Evolutionary conservation across 1,140 invertebrate species (phyloP).

Genomic region (Sycophaga agraensis): DNA sequence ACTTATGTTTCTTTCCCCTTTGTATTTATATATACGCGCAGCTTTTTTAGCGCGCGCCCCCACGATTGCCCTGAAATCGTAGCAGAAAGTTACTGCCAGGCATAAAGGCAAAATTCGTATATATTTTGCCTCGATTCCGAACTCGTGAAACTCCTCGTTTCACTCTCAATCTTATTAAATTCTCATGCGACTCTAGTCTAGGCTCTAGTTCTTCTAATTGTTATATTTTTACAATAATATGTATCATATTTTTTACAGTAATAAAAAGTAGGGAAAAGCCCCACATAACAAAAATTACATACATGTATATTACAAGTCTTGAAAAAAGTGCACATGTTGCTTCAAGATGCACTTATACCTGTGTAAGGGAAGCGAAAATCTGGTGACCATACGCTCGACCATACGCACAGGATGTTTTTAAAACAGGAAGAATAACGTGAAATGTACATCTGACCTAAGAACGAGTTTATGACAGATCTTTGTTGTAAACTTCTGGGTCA

Average conservation of each 20-base stretch:
- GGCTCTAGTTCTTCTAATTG: no score
- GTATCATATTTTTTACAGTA: not conserved
- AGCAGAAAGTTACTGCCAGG: not conserved
- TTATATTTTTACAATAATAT: no score
- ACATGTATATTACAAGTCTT: not conserved
- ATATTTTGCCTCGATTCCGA: not conserved
- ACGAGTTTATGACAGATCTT: not conserved
- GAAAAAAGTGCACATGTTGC: not conserved
- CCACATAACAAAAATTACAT: not conserved
- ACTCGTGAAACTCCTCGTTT: not conserved
- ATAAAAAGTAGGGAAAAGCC: not conserved
- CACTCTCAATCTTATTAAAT: no score
- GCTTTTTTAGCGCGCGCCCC: slow-evolving; percentile 1
- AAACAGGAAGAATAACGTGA: no score
- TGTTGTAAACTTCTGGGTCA: not conserved
- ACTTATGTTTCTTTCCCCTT: slow-evolving; percentile 13
- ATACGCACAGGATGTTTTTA: no score
- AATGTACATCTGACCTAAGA: no score
- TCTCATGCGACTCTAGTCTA: no score
- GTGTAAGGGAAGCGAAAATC: slow-evolving; percentile 1
- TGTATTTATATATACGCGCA: not conserved
- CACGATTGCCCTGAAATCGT: slow-evolving; percentile 1
- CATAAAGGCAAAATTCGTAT: not conserved
- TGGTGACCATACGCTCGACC: slow-evolving; percentile 11
- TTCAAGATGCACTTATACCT: slow-evolving; percentile 3